Evolutionary conservation across 2,888 invertebrate species (phyloP).

Genomic region (Lycophotia porphyrea): DNA sequence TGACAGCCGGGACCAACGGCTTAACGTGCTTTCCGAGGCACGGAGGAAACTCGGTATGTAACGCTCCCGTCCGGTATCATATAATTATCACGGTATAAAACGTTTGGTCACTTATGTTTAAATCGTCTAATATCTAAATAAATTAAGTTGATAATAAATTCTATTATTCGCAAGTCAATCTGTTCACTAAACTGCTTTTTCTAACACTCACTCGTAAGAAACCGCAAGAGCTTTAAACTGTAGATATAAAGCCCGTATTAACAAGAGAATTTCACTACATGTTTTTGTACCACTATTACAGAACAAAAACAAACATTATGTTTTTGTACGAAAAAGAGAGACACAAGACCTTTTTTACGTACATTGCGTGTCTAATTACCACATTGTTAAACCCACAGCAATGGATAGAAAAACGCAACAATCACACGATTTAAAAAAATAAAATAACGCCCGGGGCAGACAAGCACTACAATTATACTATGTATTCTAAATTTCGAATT

Average conservation of each 20-base stretch:
- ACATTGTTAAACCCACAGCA: not conserved
- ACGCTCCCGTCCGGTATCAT: not conserved
- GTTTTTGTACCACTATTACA: no score
- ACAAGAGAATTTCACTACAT: not conserved
- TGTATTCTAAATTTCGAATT: slow-evolving; percentile 54
- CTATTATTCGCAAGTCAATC: not conserved
- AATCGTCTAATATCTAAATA: not conserved
- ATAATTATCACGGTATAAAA: no score
- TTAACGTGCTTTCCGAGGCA: no score
- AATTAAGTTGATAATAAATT: not conserved
- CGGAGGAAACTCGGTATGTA: no score
- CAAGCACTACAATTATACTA: slow-evolving; percentile 46
- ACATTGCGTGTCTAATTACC: slow-evolving; percentile 15
- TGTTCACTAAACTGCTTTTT: not conserved
- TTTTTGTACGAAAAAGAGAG: not conserved
- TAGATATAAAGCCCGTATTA: not conserved
- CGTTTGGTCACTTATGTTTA: not conserved
- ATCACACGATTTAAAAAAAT: slow-evolving; percentile 6
- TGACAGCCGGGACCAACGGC: no score
- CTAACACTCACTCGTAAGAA: not conserved
- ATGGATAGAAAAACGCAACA: slow-evolving; percentile 7
- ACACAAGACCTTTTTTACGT: not conserved
- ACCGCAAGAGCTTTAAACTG: not conserved
- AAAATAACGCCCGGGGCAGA: not conserved
- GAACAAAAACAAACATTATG: no score